phyloP scores from a whole-genome alignment of 2,888 invertebrate species.

The Pyrochroa serraticornis region DNA sequence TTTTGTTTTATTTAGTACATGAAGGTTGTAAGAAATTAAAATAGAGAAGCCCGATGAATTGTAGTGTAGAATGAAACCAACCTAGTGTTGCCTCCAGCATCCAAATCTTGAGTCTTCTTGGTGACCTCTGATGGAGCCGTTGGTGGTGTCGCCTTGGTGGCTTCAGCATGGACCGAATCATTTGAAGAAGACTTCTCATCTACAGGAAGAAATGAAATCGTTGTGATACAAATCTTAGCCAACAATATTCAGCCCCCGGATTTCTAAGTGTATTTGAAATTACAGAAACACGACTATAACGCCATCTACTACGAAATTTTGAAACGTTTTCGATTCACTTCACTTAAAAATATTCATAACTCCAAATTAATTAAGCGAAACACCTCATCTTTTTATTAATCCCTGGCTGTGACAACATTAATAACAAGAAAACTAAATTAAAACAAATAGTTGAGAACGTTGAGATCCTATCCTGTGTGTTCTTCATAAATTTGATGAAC shows the following conservation, averaged over 20 bases:
- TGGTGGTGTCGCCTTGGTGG: constrained; percentile 31
- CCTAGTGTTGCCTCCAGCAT: constrained; percentile 26
- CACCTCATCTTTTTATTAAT: neutral
- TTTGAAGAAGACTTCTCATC: constrained; percentile 43
- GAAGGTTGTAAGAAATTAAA: neutral
- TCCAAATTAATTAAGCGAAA: constrained; percentile 6
- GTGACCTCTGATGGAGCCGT: constrained; percentile 23
- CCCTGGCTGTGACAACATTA: neutral
- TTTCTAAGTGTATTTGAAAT: constrained; percentile 32
- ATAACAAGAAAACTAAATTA: constrained; percentile 24
- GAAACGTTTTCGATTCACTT: constrained; percentile 24
- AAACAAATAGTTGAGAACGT: neutral
- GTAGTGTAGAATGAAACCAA: constrained; percentile 23
- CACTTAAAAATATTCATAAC: constrained; percentile 24
- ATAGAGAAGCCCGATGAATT: neutral
- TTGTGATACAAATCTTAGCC: constrained; percentile 40
- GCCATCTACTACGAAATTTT: constrained; percentile 16
- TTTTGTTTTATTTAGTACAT: neutral
- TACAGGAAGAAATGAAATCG: constrained; percentile 50
- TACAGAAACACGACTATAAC: constrained; percentile 24
- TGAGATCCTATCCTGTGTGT: no score
- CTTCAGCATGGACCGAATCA: constrained; percentile 33
- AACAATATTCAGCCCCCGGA: constrained; percentile 37
- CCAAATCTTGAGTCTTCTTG: constrained; percentile 19
- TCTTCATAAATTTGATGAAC: no score